These are phyloP conservation scores for mouse (Mus musculus) DNA, from an alignment of 2,113 vertebrate genomes.

Conservation along the genomic window GRCm39 chr8:13826501-13827000, in stretches of 20 bases:
- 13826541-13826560: neutral
- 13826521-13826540: neutral
- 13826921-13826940: neutral
- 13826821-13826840: neutral
- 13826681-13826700: too few species aligned
- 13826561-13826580: too few species aligned
- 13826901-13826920: neutral
- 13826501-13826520: neutral
- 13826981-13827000: neutral
- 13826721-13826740: too few species aligned
- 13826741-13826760: neutral
- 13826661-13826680: too few species aligned
- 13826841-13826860: neutral
- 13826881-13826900: neutral
- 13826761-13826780: neutral
- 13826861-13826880: neutral
- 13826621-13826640: too few species aligned
- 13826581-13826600: too few species aligned
- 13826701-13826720: too few species aligned
- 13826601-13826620: too few species aligned
- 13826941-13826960: neutral
- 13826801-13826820: neutral
- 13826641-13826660: too few species aligned
- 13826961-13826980: slow-evolving; percentile 1
- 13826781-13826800: neutral